Evolutionary conservation across 2,888 invertebrate species (phyloP), one percentile per base, ranked within the genome.

Genomic region (Macrosoma leucophasiata): DNA sequence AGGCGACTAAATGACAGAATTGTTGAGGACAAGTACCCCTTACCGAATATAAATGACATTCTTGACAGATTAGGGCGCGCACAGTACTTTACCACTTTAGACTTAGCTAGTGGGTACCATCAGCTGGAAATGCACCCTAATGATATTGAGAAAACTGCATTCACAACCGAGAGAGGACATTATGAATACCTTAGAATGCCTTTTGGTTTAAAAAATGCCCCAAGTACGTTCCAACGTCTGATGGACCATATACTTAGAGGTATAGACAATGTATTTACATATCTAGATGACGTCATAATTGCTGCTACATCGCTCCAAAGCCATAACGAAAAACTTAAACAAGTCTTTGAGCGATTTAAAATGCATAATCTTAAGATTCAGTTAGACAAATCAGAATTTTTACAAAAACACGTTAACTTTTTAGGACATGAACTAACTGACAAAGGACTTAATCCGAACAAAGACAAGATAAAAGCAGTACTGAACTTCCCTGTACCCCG

Each of bases 141-240:
- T 9, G 53, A 57, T 17, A 23, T 41, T 10, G 36, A 29, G 7
- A 56, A 54, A 41, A 60, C 59, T 0, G 51, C 53, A 1, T 55
- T 60, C 22, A 41, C 22, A 1, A 48, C 48, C 4, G 29, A 37
- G 13, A 1, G 38, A n/a, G 58, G 58, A 6, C 62, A 64, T 17
- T 62, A 52, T 13, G 61, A 63, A 36, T 62, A 55, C n/a, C 15
- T 51, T 0, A 42, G 61, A 36, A 62, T 61, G 58, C 59, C 58
- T 0, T 58, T 61, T 29, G 60, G 58, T 3, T 13, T 62, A 2
- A 59, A 47, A 35, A 58, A 52, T 14, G 51, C 58, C 4, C 62
- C 61, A 0, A 49, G 50, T 13, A 58, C 56, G 1, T 64, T 63
- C 29, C 64, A 68, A 22, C 31, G 62, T 39, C 10, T 60, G 11